Base-by-base conservation (phyloP, 2,113 vertebrate genomes). In the Meriones unguiculatus region DNA sequence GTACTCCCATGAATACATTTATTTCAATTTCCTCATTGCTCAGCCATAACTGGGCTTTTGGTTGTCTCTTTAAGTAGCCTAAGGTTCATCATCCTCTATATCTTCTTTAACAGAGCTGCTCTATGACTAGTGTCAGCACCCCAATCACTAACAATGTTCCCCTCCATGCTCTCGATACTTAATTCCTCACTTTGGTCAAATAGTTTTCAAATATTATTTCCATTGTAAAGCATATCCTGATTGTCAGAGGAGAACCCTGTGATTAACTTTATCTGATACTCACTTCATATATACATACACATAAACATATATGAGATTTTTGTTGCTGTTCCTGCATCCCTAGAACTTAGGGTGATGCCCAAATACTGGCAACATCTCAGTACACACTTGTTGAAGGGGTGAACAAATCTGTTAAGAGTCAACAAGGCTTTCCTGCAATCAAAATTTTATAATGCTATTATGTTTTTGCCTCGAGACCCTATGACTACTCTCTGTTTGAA, bases 91-190 rank as follows among this genome's bases (percentile, higher is more conserved):
- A 7, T 25, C 2, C 14, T 22, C 32, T n/a, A 24, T 4, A n/a
- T 22, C 38, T 28, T 24, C n/a, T n/a, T n/a, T 3, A 30, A n/a
- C 7, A 96, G 50, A 28, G 25, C 15, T 41, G 8, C 35, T 2
- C 30, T 20, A 20, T 3, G 15, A 11, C 1, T 3, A 18, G 25
- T 13, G 72, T 2, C n/a, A 28, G 57, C 2, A 64, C n/a, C 4
- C 64, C 30, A 46, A 3, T 76, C 11, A 50, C 25, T 64, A 28
- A 70, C 32, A 17, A 50, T 73, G 8, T 65, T 30, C 22, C n/a
- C n/a, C n/a, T n/a, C n/a, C n/a, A n/a, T n/a, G n/a, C n/a, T n/a
- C n/a, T n/a, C n/a, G n/a, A n/a, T n/a, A n/a, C n/a, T n/a, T n/a
- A n/a, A n/a, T n/a, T n/a, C n/a, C n/a, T 46, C 38, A 12, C 2